Evolutionary conservation across 2,797 vertebrate species (phyloP).

Genomic region (Anguilla anguilla): DNA sequence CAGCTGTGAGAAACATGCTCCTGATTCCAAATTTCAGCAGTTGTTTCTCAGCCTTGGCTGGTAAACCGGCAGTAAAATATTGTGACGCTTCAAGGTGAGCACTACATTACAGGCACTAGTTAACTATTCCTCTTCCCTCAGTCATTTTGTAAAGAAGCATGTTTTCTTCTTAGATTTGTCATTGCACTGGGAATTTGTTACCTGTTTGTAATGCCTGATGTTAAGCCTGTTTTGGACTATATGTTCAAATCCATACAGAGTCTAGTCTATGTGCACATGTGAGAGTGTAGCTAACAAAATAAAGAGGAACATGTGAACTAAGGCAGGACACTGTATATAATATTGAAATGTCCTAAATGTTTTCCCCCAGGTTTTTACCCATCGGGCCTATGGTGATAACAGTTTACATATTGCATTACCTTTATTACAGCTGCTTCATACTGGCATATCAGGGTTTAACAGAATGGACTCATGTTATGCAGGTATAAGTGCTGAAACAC

Average conservation of each 20-base stretch:
- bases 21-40: not conserved
- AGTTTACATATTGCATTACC: not conserved
- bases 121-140: not conserved
- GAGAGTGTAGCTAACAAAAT: too few species aligned
- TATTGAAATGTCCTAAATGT: not conserved
- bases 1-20: not conserved
- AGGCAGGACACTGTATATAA: too few species aligned
- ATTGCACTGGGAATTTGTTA: too few species aligned
- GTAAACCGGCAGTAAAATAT: not conserved
- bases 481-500: slow-evolving; percentile 74
- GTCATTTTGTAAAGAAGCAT: not conserved
- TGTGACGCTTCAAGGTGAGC: not conserved
- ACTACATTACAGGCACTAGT: too few species aligned
- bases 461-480: slow-evolving; percentile 30
- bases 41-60: not conserved
- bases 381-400: not conserved
- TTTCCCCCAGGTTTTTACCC: not conserved
- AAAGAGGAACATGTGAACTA: too few species aligned
- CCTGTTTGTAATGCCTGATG: too few species aligned
- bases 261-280: too few species aligned
- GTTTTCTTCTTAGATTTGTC: not conserved
- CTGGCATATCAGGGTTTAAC: not conserved
- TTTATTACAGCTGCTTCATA: not conserved
- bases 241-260: too few species aligned
- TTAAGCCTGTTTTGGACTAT: too few species aligned